phyloP scores from a whole-genome alignment of 2,797 vertebrate species.

The Australoheros facetus region DNA sequence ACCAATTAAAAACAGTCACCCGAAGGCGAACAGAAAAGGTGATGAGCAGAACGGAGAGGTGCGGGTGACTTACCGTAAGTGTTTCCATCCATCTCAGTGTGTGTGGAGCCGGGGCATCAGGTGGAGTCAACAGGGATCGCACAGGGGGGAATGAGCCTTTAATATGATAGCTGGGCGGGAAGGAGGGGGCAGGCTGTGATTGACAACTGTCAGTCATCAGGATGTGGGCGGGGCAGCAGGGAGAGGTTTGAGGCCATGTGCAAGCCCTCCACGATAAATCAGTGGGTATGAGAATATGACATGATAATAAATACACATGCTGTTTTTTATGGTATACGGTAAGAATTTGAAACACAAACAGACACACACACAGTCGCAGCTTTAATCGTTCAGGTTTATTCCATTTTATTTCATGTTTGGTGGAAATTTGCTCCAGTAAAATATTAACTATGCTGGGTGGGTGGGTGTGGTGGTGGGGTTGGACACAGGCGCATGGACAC shows the following conservation, averaged over 20 bases:
- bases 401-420: background rate
- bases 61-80: slow-evolving; percentile 62
- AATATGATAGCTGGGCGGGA: slow-evolving; percentile 32
- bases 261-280: background rate
- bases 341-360: too few species aligned
- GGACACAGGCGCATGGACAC: too few species aligned
- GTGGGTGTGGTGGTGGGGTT: too few species aligned
- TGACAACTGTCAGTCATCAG: slow-evolving; percentile 63
- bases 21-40: too few species aligned
- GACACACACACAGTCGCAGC: too few species aligned
- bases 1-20: too few species aligned
- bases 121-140: slow-evolving; percentile 37
- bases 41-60: background rate
- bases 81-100: slow-evolving; percentile 64
- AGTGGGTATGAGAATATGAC: rapidly evolving
- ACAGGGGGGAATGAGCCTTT: slow-evolving; percentile 40
- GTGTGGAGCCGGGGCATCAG: slow-evolving; percentile 30
- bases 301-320: background rate
- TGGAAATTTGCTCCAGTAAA: background rate
- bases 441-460: background rate
- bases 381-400: too few species aligned
- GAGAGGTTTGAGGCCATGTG: background rate
- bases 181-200: slow-evolving; percentile 56
- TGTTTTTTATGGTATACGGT: too few species aligned
- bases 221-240: slow-evolving; percentile 34